phyloP scores from a whole-genome alignment of 1,140 invertebrate species.

The Leptoteleia sp. region DNA sequence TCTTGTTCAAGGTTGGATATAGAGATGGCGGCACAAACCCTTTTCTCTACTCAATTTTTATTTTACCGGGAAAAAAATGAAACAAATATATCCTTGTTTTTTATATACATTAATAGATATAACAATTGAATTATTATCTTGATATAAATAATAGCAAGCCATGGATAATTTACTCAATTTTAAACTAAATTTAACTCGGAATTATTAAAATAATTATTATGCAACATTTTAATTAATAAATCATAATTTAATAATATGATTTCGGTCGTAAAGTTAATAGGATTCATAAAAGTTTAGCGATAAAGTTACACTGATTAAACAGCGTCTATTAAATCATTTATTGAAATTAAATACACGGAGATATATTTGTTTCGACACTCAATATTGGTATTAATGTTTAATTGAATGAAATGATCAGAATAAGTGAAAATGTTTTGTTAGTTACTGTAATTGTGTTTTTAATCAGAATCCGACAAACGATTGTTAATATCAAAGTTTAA shows the following conservation, averaged over 20 bases:
- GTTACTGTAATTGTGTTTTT: too few relatives aligned
- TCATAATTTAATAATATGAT: slow-evolving; percentile 27
- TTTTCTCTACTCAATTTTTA: slow-evolving; percentile 68
- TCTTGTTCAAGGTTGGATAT: slow-evolving; percentile 63
- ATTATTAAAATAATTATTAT: background rate
- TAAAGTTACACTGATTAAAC: slow-evolving; percentile 14
- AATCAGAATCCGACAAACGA: too few relatives aligned
- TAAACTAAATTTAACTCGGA: background rate
- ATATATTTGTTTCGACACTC: slow-evolving; percentile 16
- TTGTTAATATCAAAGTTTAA: too few relatives aligned
- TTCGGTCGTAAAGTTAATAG: slow-evolving; percentile 9
- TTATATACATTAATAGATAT: background rate
- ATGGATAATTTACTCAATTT: background rate
- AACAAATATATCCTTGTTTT: background rate
- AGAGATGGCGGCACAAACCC: slow-evolving; percentile 76
- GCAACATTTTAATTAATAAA: slow-evolving; percentile 16
- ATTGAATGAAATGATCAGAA: too few relatives aligned
- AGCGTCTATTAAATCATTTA: slow-evolving; percentile 25
- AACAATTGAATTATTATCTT: background rate
- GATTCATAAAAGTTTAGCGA: slow-evolving; percentile 18
- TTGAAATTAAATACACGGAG: slow-evolving; percentile 21
- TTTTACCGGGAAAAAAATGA: slow-evolving; percentile 16
- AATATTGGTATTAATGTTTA: slow-evolving; percentile 8
- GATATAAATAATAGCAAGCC: background rate
- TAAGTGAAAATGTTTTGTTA: too few relatives aligned